Evolutionary conservation across 1,140 invertebrate species (phyloP), one percentile per base, ranked within the genome.

Genomic region (Drosophila lini): DNA sequence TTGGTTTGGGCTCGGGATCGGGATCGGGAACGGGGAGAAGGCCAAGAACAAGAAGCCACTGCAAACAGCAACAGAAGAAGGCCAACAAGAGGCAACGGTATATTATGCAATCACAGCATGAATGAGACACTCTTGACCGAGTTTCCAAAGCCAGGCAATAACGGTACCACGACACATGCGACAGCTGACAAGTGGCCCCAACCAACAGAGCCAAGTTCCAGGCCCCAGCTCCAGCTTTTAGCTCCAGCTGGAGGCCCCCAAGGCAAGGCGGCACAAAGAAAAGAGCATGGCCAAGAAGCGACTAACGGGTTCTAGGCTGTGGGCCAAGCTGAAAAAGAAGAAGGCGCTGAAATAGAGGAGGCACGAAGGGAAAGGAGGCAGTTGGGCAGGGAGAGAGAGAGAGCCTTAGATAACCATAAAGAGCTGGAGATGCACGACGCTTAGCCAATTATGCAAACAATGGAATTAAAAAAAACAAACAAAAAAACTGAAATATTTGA

Each of bases 71-170:
- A 48, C 40, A 75, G 57, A 63, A 67, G 70, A 71, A 58, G 67
- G 65, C 80, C 76, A 79, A 59, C 68, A 57, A 55, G 57, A 67
- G 67, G 55, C 67, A 90, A 91, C 89, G 89, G 89, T 82, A 90
- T 71, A 90, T 91, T 91, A 91, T 91, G 84, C 89, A 91, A 91
- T 90, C 85, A 90, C 89, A 88, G 81, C 89, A 91, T 91, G 84
- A 89, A 83, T 85, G 80, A 89, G 89, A 91, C 89, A 91, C 89
- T 91, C 89, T 91, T 91, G 89, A 91, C 89, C 89, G 90, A 91
- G 81, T 91, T 91, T 91, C 86, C 85, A 76, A 74, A 89, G 85
- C 71, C 89, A 86, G 81, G 81, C 85, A 81, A 71, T 89, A 89
- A 89, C 84, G 84, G 84, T 89, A 88, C 75, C 71, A 71, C 80